A percentile compares a stretch with the other conserved stretches of the same genome.
Evolutionary conservation across 2,888 invertebrate genomes (phyloP).

Genomic region (Euplagia quadripunctaria): DNA sequence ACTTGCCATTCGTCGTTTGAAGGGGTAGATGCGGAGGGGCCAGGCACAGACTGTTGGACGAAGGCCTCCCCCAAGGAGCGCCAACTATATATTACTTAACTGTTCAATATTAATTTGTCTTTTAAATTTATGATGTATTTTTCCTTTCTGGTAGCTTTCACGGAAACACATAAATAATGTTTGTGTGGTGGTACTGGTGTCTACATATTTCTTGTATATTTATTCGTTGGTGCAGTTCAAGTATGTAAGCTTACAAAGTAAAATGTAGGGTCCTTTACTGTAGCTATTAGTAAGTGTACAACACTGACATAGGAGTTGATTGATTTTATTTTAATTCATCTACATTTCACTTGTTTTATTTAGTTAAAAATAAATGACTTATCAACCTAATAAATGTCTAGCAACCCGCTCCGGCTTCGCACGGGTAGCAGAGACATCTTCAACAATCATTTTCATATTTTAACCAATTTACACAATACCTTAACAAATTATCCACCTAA

Average conservation of each 20-base stretch:
- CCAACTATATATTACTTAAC: not conserved
- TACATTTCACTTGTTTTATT: not conserved
- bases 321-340: not conserved
- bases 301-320: not conserved
- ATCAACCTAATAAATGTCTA: too few species aligned
- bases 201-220: conserved; percentile 12
- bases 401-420: too few species aligned
- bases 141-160: conserved; percentile 12
- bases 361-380: not conserved
- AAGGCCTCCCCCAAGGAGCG: too few species aligned
- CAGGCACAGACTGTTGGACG: too few species aligned
- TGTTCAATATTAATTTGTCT: not conserved
- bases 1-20: too few species aligned
- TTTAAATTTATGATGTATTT: conserved; percentile 7
- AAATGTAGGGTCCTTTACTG: conserved; percentile 2
- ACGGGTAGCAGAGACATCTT: too few species aligned
- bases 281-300: not conserved
- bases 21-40: too few species aligned
- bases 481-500: too few species aligned
- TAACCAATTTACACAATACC: too few species aligned
- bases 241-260: conserved; percentile 14
- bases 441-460: too few species aligned
- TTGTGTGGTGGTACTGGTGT: not conserved
- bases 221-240: conserved; percentile 4
- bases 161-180: conserved; percentile 19